A percentile compares a stretch with the other conserved stretches of the same genome.
These are phyloP conservation scores for Tenualosa ilisha DNA, from an alignment of 2,797 vertebrate genomes.

Conservation along the genomic window DNA sequence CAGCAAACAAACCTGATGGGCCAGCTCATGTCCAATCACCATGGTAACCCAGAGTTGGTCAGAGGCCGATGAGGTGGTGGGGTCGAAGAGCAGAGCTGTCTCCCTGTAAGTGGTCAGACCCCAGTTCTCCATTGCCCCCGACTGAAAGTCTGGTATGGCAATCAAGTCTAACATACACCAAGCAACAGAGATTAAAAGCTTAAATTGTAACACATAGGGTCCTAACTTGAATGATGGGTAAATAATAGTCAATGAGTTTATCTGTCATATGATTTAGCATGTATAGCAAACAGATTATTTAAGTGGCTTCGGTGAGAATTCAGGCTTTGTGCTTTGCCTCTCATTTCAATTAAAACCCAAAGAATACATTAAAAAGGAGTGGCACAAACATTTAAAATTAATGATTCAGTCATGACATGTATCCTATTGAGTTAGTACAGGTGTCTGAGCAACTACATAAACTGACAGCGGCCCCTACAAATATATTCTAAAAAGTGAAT, in stretches of 20 bases:
- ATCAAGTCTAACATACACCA: constrained; percentile 72
- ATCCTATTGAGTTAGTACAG: not conserved
- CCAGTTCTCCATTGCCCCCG: constrained; percentile 85
- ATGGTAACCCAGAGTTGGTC: constrained; percentile 79
- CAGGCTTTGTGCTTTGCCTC: no score
- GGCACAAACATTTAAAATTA: not conserved
- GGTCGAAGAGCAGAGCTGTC: constrained; percentile 77
- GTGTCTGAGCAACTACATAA: not conserved
- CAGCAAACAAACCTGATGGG: constrained; percentile 74
- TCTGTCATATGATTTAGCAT: not conserved
- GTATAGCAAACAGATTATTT: not conserved
- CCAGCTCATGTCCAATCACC: constrained; percentile 81
- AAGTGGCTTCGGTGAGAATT: not conserved
- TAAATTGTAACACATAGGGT: not conserved
- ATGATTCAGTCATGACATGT: not conserved
- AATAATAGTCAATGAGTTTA: no score
- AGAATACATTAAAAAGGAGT: not conserved
- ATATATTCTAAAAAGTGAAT: not conserved
- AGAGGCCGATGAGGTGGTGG: constrained; percentile 74
- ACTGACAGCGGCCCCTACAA: not conserved
- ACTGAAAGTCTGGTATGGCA: constrained; percentile 80
- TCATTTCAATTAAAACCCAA: no score
- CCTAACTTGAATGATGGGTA: not conserved
- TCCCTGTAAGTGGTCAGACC: constrained; percentile 81
- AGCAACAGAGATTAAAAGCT: not conserved